Evolutionary conservation across 1,140 invertebrate genomes (phyloP), one percentile per base, ranked within the genome.

Genomic region (Leptinotarsa defecta): DNA sequence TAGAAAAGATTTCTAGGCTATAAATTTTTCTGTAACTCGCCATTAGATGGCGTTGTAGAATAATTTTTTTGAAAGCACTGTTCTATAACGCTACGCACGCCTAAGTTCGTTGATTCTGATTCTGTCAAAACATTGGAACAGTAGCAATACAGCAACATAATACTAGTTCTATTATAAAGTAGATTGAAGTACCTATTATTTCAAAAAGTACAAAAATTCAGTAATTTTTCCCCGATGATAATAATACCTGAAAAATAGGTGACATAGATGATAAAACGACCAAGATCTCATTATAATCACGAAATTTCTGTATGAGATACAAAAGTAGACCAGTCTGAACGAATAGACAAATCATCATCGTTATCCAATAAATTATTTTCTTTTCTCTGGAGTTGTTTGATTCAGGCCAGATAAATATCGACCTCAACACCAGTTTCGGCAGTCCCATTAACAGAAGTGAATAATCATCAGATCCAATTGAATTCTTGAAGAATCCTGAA

Each of bases 211-310:
- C 34, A 11, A 3, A 43, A 43, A 3, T 43, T 11, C 2, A 3
- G 34, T 43, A 11, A 43, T 43, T 57, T 19, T 17, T n/a, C 0
- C 4, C 17, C 6, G 52, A 57, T 17, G n/a, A 4, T 57, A 17
- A 57, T 57, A 57, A n/a, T 34, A 74, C 74, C 68, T 75, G 74
- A 43, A 75, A 70, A 48, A 68, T 68, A 8, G 74, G 70, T 49
- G 74, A 70, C 8, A 75, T 24, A 2, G 74, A 69, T n/a, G 74
- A 70, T 13, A 75, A 43, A 15, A 68, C 74, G 4, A 22, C 48
- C 19, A 68, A 52, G 27, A 49, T 75, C 34, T 75, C 69, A 34
- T 68, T 69, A 13, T 69, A 43, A 27, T 70, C 67, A 5, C 64
- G 34, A 5, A 69, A 62, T 0, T 75, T 75, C 4, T 27, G 24